Base-by-base conservation (phyloP, 2,888 invertebrate species). In the Spicauda simplicius region DNA sequence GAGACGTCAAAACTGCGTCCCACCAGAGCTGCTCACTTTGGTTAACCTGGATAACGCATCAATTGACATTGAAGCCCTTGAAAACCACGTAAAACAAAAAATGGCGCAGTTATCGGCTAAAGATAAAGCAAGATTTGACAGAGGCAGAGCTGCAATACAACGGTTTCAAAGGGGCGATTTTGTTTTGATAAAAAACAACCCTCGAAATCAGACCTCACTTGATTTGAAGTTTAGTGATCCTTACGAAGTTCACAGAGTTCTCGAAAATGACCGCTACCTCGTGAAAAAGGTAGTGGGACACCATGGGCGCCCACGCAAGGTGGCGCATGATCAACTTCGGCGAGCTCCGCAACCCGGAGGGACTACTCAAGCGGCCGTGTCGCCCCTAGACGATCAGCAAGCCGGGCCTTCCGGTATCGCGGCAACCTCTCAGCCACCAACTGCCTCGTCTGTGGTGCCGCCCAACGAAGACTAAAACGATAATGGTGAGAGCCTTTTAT, bases 1-100 rank as follows among this genome's bases (percentile, higher is more conserved):
- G 0, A 59, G 73, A 11, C 59, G 70, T 0, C 19, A 63, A 33
- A 55, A 69, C 20, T 68, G 69, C 45, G 71, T 72, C 0, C 75
- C 74, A 5, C 71, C 76, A 4, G 73, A 68, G 18, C 37, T 68
- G 2, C 14, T 63, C 2, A 50, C n/a, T 5, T 18, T 62, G 52
- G 62, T 68, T 10, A 41, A 57, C n/a, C 8, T 64, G 10, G 53
- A 53, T 69, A 53, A 61, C 70, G 7, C 25, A 61, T 10, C 61
- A 19, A 8, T 50, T 70, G n/a, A 69, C 73, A 11, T 45, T 18
- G 56, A 56, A 8, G 8, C 12, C 4, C 12, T 57, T 4, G 11
- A 37, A 1, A 37, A 14, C 0, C 41, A 57, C 3, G 41, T 41
- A 0, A 11, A 41, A 6, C 57, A 57, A 19, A 57, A 12, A 14